phyloP scores from a whole-genome alignment of 2,888 invertebrate genomes.

The Hymenopus coronatus region DNA sequence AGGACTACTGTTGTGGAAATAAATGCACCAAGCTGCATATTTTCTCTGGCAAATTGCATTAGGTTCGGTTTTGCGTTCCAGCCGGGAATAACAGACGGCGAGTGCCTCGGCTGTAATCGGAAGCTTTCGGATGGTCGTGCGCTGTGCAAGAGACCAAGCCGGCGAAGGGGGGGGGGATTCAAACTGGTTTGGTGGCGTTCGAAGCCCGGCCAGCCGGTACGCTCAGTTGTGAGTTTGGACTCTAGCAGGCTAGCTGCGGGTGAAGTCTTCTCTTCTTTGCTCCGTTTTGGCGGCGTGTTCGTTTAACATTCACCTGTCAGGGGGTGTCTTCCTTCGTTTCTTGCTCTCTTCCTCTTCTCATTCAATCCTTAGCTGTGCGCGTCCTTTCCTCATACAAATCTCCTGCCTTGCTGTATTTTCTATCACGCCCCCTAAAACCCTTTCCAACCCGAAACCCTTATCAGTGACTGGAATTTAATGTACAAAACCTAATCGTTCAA shows the following conservation, averaged over 20 bases:
- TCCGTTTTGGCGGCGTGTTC: slow-evolving; percentile 14
- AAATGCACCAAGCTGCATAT: neutral
- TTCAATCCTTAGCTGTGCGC: neutral
- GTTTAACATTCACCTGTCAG: slow-evolving; percentile 12
- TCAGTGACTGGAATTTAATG: neutral
- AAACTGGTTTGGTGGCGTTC: slow-evolving; percentile 17
- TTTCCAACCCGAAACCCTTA: neutral
- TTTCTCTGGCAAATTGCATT: neutral
- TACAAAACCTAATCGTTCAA: neutral
- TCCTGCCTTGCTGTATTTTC: neutral
- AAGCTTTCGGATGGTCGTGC: slow-evolving; percentile 2
- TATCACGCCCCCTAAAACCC: slow-evolving; percentile 9
- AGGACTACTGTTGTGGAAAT: neutral
- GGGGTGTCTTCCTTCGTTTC: slow-evolving; percentile 16
- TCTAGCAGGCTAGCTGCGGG: slow-evolving; percentile 4
- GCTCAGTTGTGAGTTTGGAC: slow-evolving; percentile 16
- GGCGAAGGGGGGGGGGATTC: neutral
- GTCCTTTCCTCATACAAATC: neutral
- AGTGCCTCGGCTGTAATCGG: neutral
- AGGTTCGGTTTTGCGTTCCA: neutral
- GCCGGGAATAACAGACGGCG: neutral
- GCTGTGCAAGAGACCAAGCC: neutral
- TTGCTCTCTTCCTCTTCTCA: slow-evolving; percentile 1
- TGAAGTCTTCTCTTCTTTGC: slow-evolving; percentile 8
- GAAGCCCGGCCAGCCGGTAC: slow-evolving; percentile 8